Conservation (phyloP, 2,888 invertebrate genomes). For the Acleris literana region DNA sequence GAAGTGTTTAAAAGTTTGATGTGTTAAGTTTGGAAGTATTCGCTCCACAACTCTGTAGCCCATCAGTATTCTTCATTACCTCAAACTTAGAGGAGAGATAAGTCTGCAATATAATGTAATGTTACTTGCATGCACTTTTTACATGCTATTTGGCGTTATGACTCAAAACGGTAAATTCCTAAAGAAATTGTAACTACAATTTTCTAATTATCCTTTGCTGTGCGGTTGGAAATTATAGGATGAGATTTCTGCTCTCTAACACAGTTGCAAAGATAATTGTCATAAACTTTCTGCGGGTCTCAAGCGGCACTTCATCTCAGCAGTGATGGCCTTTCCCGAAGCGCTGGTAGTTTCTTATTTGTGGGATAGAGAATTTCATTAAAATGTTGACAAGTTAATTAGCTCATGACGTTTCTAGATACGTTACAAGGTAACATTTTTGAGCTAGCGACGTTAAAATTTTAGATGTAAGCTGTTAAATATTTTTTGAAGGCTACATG, state of each 20-base stretch:
- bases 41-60: neutral
- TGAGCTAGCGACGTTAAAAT: no score
- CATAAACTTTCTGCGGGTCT: no score
- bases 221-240: neutral
- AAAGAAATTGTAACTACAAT: neutral
- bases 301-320: no score
- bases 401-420: no score
- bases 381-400: no score
- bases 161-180: neutral
- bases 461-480: no score
- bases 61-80: slow-evolving; percentile 15
- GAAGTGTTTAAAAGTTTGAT: slow-evolving; percentile 7
- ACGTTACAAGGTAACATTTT: no score
- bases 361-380: no score
- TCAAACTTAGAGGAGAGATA: neutral
- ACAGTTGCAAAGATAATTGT: slow-evolving; percentile 1
- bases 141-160: neutral
- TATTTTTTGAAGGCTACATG: no score
- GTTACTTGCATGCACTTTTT: slow-evolving; percentile 10
- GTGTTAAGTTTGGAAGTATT: slow-evolving; percentile 9
- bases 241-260: neutral
- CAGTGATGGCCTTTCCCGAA: no score
- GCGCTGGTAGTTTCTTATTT: no score
- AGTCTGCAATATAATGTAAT: neutral
- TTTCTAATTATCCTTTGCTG: slow-evolving; percentile 2